phyloP scores from a whole-genome alignment of 2,888 invertebrate genomes.

The Synergus itoensis region DNA sequence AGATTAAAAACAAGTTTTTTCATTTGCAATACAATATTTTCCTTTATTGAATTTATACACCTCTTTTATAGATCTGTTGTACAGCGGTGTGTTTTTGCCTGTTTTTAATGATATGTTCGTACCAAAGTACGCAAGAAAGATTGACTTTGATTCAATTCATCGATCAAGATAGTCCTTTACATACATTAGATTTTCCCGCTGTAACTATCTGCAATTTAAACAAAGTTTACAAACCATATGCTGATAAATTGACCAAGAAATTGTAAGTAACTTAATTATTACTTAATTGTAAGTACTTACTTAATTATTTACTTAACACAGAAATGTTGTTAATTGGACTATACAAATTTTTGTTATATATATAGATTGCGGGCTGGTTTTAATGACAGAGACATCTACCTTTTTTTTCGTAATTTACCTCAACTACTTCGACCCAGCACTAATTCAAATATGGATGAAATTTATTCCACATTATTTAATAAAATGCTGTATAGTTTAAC shows the following conservation, averaged over 20 bases:
- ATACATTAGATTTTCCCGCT: slow-evolving; percentile 62
- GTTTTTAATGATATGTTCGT: background rate
- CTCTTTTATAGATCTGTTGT: slow-evolving; percentile 7
- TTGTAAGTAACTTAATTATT: slow-evolving; percentile 43
- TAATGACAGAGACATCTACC: background rate
- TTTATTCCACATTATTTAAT: background rate
- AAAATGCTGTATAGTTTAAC: background rate
- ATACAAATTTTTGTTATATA: background rate
- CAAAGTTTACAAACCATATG: slow-evolving; percentile 56
- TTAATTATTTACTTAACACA: background rate
- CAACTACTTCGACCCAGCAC: background rate
- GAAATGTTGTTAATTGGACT: background rate
- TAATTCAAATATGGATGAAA: background rate
- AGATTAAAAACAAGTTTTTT: background rate
- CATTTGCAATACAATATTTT: background rate
- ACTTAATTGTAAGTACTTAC: no score
- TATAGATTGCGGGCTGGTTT: background rate
- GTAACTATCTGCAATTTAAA: slow-evolving; percentile 66
- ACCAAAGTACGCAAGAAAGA: background rate
- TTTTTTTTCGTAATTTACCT: background rate
- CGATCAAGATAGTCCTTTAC: background rate
- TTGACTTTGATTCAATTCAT: background rate
- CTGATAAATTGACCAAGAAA: slow-evolving; percentile 35
- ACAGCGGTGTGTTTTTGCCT: background rate
- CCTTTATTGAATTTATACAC: background rate